Evolutionary conservation across 1,140 invertebrate genomes (phyloP).

Genomic region (Chymomyza costata): DNA sequence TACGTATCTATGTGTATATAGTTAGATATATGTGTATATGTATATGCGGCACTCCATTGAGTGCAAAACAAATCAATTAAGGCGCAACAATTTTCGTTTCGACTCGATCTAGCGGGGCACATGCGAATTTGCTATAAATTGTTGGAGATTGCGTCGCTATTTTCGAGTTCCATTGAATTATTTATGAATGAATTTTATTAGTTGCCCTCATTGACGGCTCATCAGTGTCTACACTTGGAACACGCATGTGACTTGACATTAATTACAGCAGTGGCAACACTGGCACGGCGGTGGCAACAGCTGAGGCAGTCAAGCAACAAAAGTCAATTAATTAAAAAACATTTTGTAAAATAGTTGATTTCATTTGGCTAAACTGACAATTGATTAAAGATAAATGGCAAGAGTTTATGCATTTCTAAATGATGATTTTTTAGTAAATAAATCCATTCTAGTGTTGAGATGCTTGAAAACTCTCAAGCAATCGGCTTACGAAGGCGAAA

Average conservation of each 20-base stretch:
- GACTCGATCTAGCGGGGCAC: constrained; percentile 38
- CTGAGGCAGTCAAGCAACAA: constrained; percentile 35
- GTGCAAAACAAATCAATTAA: constrained; percentile 70
- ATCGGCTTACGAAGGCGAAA: no score
- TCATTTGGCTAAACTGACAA: constrained; percentile 39
- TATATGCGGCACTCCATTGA: constrained; percentile 30
- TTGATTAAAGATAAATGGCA: no score
- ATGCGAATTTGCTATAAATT: constrained; percentile 72
- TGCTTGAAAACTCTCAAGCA: no score
- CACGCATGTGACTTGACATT: constrained; percentile 38
- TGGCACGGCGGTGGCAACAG: constrained; percentile 42
- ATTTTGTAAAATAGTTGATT: constrained; percentile 63
- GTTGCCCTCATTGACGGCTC: constrained; percentile 69
- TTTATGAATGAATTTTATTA: constrained; percentile 73
- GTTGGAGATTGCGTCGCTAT: constrained; percentile 26
- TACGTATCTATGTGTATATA: constrained; percentile 13
- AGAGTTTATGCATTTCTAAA: no score
- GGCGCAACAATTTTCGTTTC: constrained; percentile 34
- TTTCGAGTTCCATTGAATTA: constrained; percentile 69
- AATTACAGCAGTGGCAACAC: constrained; percentile 46
- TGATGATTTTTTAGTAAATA: no score
- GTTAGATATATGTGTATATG: constrained; percentile 3
- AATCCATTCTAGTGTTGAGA: no score
- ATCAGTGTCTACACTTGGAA: constrained; percentile 43
- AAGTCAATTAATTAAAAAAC: constrained; percentile 61